Base-by-base conservation (phyloP, 2,888 invertebrate species). In the Osmoderma eremita region DNA sequence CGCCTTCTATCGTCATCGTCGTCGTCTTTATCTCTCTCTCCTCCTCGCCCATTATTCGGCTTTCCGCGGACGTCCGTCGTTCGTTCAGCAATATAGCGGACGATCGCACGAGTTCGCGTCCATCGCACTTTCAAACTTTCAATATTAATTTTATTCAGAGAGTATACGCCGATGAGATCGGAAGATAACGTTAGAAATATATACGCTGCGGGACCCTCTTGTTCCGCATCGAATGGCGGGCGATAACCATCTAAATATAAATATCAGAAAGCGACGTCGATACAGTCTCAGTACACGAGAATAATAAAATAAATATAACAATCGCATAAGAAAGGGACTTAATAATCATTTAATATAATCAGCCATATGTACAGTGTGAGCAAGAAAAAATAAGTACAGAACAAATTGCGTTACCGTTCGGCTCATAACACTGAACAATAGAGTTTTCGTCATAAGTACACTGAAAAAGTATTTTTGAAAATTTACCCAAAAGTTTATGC, bases 101-200 rank as follows among this genome's bases (percentile, higher is more conserved):
- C 10, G 24, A 53, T 38, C 53, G 53, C 38, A 38, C 36, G 2
- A 30, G 30, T 5, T n/a, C n/a, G n/a, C 20, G 48, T 18, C 3
- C 18, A n/a, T 4, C 53, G 53, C 24, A 38, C 30, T 24, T 24
- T 4, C 51, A 1, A 36, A 53, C 51, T 53, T 53, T 53, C 45
- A 58, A 45, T 51, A 48, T 63, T 70, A 69, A 71, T 69, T 71
- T 70, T 70, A 72, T 72, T 72, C 68, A 72, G 70, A 70, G n/a
- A 64, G 70, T 70, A 72, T 72, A 68, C 70, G 67, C 68, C 69
- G 72, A 72, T 72, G 72, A 72, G 71, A 71, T 54, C 48, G 39
- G 24, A 58, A 62, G 65, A 68, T 67, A 68, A 66, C 68, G 62
- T 63, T 65, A 63, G 50, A 65, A 56, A 68, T 49, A 51, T 41